Evolutionary conservation across 2,797 vertebrate species (phyloP).

Genomic region (Mallotus villosus): DNA sequence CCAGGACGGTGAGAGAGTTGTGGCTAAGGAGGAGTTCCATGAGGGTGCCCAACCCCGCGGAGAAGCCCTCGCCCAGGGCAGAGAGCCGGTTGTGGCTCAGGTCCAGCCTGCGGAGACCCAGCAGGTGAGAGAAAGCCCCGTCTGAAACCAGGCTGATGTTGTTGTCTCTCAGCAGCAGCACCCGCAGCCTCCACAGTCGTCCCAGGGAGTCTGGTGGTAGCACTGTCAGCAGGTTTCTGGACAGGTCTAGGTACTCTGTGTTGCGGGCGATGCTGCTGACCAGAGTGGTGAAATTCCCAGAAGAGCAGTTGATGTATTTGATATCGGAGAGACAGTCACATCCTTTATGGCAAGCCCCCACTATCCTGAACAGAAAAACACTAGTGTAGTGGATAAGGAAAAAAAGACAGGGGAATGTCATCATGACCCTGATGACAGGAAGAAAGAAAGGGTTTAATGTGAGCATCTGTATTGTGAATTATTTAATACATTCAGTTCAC

Average conservation of each 20-base stretch:
- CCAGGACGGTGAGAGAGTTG: conserved; percentile 47
- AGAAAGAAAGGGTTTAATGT: conserved; percentile 2
- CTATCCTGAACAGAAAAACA: conserved; percentile 22
- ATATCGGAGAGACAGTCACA: conserved; percentile 55
- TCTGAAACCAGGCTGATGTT: conserved; percentile 43
- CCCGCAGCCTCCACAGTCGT: conserved; percentile 54
- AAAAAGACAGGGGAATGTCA: conserved; percentile 14
- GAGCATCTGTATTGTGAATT: too few relatives aligned
- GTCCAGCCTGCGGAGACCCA: conserved; percentile 62
- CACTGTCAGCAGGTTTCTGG: conserved; percentile 55
- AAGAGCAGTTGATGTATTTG: conserved; percentile 59
- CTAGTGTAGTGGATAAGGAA: conserved; percentile 9
- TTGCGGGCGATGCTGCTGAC: conserved; percentile 43
- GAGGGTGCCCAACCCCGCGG: conserved; percentile 56
- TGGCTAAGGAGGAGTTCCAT: conserved; percentile 54
- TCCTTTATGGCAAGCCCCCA: conserved; percentile 38
- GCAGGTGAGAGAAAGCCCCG: conserved; percentile 57
- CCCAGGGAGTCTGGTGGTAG: conserved; percentile 51
- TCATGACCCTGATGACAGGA: conserved; percentile 19
- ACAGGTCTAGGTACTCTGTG: conserved; percentile 62
- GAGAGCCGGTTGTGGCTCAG: conserved; percentile 59
- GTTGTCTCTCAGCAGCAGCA: conserved; percentile 64
- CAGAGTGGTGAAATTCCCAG: conserved; percentile 28
- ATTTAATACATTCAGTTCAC: not conserved
- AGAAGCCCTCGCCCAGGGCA: conserved; percentile 56